A percentile compares a stretch with the other conserved stretches of the same genome.
These are phyloP conservation scores for Melanotaenia pygmaea DNA, from an alignment of 2,797 vertebrate species.

Conservation along the genomic window DNA sequence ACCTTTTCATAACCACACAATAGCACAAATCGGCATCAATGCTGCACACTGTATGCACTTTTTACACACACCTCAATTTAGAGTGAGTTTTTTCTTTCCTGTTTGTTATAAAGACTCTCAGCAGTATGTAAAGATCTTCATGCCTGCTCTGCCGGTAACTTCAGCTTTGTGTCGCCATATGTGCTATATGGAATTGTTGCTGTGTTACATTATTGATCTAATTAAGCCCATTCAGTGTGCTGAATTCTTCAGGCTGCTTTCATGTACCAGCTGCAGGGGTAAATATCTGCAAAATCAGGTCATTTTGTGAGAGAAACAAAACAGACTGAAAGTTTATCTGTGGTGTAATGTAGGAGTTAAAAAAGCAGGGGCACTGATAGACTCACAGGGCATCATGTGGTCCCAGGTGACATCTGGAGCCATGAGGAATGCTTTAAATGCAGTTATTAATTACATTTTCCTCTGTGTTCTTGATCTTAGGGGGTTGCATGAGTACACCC, in stretches of 20 bases:
- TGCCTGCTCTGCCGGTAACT: constrained; percentile 92
- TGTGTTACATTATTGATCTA: constrained; percentile 49
- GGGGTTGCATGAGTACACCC: constrained; percentile 87
- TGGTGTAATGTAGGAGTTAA: background rate
- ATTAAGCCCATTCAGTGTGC: constrained; percentile 53
- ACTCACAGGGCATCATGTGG: constrained; percentile 84
- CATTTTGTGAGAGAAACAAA: constrained; percentile 33
- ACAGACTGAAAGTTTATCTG: constrained; percentile 8
- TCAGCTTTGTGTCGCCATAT: constrained; percentile 16
- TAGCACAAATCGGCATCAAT: constrained; percentile 6
- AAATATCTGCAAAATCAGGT: constrained; percentile 84
- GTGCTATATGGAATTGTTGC: constrained; percentile 19
- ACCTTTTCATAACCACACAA: constrained; percentile 16
- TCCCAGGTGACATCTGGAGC: constrained; percentile 83
- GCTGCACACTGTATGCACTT: background rate
- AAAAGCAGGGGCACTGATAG: constrained; percentile 23
- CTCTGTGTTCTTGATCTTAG: constrained; percentile 82
- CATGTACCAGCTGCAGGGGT: constrained; percentile 79
- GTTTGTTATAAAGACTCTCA: constrained; percentile 82
- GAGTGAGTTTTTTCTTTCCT: constrained; percentile 22
- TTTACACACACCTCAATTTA: constrained; percentile 13
- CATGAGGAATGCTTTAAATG: constrained; percentile 88
- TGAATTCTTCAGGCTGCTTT: constrained; percentile 76
- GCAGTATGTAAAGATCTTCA: constrained; percentile 91
- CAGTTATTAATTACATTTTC: constrained; percentile 87